Evolutionary conservation across 1,140 invertebrate genomes (phyloP).

Genomic region (Ptiloglossa arizonensis): DNA sequence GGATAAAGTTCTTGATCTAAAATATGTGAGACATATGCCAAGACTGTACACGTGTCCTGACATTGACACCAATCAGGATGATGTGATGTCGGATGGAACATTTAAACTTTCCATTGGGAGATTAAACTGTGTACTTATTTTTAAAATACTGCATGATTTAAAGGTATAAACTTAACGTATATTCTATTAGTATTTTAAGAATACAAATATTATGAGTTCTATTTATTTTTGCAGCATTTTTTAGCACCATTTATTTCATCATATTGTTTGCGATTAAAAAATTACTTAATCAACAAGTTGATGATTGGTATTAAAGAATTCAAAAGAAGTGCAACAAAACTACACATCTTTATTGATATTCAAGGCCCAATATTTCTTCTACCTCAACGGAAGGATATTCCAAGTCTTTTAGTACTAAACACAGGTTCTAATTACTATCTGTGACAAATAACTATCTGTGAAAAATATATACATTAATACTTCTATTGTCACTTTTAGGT

Average conservation of each 20-base stretch:
- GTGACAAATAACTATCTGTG: background rate
- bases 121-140: conserved; percentile 87
- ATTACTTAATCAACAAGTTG: conserved; percentile 61
- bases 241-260: conserved; percentile 84
- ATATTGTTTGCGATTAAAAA: conserved; percentile 53
- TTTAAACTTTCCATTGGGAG: conserved; percentile 87
- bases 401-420: conserved; percentile 90
- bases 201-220: background rate
- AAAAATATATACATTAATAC: background rate
- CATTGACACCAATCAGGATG: conserved; percentile 79
- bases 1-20: conserved; percentile 89
- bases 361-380: conserved; percentile 89
- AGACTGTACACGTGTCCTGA: conserved; percentile 81
- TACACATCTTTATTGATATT: conserved; percentile 88
- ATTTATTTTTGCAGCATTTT: conserved; percentile 83
- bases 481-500: conserved; percentile 78
- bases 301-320: conserved; percentile 80
- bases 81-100: conserved; percentile 86
- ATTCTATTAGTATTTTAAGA: background rate
- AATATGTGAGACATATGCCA: conserved; percentile 88
- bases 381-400: conserved; percentile 90
- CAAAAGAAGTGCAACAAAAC: conserved; percentile 84
- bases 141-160: conserved; percentile 88
- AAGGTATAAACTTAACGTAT: conserved; percentile 79
- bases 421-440: conserved; percentile 81